phyloP scores from a whole-genome alignment of 2,888 invertebrate species.

The Prenolepis imparis region DNA sequence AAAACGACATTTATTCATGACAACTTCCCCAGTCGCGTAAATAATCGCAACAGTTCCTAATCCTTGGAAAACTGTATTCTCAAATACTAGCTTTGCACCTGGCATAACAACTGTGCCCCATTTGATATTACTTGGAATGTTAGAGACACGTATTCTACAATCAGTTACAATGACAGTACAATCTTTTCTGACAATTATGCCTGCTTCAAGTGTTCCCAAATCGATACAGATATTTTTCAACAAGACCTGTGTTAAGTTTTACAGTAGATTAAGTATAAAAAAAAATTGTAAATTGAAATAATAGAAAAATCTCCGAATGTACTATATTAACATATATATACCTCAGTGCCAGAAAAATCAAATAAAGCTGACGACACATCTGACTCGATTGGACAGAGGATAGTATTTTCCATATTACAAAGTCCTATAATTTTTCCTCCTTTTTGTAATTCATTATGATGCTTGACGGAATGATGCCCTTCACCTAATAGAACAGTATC shows the following conservation, averaged over 20 bases:
- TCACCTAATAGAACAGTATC: slow-evolving; percentile 87
- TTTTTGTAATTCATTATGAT: slow-evolving; percentile 87
- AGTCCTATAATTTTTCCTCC: slow-evolving; percentile 86
- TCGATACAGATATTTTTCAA: slow-evolving; percentile 88
- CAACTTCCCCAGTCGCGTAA: slow-evolving; percentile 79
- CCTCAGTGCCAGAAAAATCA: slow-evolving; percentile 86
- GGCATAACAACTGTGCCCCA: slow-evolving; percentile 87
- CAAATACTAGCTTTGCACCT: slow-evolving; percentile 85
- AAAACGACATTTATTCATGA: slow-evolving; percentile 84
- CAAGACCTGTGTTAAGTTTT: slow-evolving; percentile 78
- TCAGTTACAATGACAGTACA: slow-evolving; percentile 85
- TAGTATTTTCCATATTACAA: slow-evolving; percentile 77
- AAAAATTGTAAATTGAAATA: background rate
- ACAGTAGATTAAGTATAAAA: background rate
- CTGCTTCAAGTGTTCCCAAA: slow-evolving; percentile 87
- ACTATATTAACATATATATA: slow-evolving; percentile 13
- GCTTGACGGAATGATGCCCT: slow-evolving; percentile 87
- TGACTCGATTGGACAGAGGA: slow-evolving; percentile 86
- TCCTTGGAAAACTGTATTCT: slow-evolving; percentile 87
- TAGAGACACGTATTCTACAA: slow-evolving; percentile 87
- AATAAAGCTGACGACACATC: slow-evolving; percentile 87
- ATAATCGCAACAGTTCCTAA: slow-evolving; percentile 87
- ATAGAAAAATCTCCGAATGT: background rate
- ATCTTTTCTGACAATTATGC: slow-evolving; percentile 87
- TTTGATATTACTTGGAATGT: slow-evolving; percentile 85